phyloP scores from a whole-genome alignment of 2,797 vertebrate species.

The Sebastes hubbsi region DNA sequence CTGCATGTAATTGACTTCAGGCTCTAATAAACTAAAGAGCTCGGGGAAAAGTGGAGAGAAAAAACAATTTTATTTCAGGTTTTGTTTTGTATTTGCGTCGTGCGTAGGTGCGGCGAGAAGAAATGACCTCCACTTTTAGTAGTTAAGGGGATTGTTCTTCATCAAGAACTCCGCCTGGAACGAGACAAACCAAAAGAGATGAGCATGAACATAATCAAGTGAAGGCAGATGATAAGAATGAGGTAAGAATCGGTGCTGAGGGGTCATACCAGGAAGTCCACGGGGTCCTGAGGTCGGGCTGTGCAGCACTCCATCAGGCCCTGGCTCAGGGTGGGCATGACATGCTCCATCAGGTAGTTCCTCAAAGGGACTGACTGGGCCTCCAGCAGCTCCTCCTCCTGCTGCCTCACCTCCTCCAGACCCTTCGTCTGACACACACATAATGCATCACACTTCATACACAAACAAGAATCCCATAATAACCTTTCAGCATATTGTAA shows the following conservation, averaged over 20 bases:
- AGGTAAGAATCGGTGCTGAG: neutral
- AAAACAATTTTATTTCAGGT: neutral
- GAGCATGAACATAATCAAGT: neutral
- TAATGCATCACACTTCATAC: neutral
- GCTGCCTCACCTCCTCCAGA: conserved; percentile 80
- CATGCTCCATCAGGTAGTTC: conserved; percentile 87
- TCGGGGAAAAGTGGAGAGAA: neutral
- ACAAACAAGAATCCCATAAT: neutral
- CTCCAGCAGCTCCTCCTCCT: conserved; percentile 86
- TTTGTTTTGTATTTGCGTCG: neutral
- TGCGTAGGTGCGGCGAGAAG: neutral
- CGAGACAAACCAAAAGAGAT: conserved; percentile 10
- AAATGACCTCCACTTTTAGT: conserved; percentile 54
- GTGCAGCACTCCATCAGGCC: conserved; percentile 89
- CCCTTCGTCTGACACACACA: conserved; percentile 74
- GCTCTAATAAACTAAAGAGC: conserved; percentile 2
- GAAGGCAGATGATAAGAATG: neutral
- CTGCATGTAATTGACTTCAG: conserved; percentile 8
- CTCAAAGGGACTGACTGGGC: conserved; percentile 83
- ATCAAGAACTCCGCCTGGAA: conserved; percentile 93
- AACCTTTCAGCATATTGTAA: no score
- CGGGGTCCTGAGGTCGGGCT: conserved; percentile 85
- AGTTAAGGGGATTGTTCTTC: conserved; percentile 83
- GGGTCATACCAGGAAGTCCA: conserved; percentile 88
- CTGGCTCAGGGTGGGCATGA: conserved; percentile 90